These are phyloP conservation scores for Podarcis raffonei DNA, from an alignment of 2,113 vertebrate genomes.

Conservation along the genomic window DNA sequence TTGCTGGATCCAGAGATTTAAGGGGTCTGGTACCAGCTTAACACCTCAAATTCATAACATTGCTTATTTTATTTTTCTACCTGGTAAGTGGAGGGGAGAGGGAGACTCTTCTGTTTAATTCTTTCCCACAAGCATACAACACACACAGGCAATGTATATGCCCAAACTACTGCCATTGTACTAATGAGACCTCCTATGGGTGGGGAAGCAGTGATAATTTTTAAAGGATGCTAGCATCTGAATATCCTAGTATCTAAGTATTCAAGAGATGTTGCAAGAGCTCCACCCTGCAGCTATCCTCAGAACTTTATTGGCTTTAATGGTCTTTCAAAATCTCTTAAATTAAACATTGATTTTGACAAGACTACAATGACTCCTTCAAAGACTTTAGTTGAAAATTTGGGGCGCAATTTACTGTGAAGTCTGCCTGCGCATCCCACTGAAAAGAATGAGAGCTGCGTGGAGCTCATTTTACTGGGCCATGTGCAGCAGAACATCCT, in stretches of 20 bases:
- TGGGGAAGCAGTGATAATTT: too few relatives aligned
- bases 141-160: background rate
- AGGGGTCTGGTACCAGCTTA: too few relatives aligned
- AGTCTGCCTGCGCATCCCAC: background rate
- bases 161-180: background rate
- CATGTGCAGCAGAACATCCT: background rate
- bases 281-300: background rate
- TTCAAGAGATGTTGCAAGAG: slow-evolving; percentile 1
- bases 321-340: slow-evolving; percentile 9
- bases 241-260: too few relatives aligned
- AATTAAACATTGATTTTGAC: slow-evolving; percentile 12
- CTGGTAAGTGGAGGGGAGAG: background rate
- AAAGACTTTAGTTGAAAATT: background rate
- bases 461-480: background rate
- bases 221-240: background rate
- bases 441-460: background rate
- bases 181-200: background rate
- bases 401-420: background rate
- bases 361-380: background rate
- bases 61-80: slow-evolving; percentile 25
- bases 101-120: background rate
- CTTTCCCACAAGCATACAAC: background rate
- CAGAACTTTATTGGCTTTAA: background rate
- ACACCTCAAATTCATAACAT: too few relatives aligned
- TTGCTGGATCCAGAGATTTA: too few relatives aligned